A percentile compares a stretch with the other conserved stretches of the same genome.
Conservation (phyloP, 1,140 invertebrate genomes). For the Nasonia vitripennis region DNA sequence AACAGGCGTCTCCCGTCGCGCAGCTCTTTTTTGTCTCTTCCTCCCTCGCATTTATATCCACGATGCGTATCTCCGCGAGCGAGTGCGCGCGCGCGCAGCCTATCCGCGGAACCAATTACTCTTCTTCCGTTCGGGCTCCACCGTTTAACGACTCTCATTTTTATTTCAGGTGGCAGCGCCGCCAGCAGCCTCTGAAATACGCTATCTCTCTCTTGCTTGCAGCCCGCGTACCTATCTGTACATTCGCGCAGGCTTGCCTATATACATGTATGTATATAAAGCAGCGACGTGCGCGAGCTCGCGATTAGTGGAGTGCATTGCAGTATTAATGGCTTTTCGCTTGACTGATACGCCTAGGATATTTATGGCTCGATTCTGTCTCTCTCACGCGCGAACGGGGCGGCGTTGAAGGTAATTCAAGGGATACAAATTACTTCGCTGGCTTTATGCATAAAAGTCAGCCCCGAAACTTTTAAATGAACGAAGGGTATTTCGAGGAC, state of each 20-base stretch:
- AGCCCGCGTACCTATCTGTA: background rate
- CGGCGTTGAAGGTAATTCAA: conserved; percentile 35
- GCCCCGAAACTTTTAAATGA: conserved; percentile 18
- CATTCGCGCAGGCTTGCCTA: background rate
- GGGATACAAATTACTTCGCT: conserved; percentile 42
- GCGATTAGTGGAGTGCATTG: conserved; percentile 52
- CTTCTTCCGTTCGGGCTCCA: conserved; percentile 22
- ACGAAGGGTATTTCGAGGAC: background rate
- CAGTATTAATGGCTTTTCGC: conserved; percentile 51
- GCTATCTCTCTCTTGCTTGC: background rate
- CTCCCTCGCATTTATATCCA: conserved; percentile 22
- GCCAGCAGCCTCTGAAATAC: conserved; percentile 33
- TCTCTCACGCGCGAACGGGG: background rate
- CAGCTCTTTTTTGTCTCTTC: conserved; percentile 55
- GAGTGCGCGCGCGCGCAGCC: background rate
- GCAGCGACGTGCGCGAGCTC: conserved; percentile 28
- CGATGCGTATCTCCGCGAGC: conserved; percentile 16
- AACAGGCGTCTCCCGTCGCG: conserved; percentile 17
- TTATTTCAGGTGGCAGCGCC: conserved; percentile 40
- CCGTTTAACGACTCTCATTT: conserved; percentile 51
- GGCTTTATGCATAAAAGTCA: conserved; percentile 15
- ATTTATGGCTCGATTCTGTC: conserved; percentile 43
- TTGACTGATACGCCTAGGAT: conserved; percentile 48
- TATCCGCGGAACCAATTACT: conserved; percentile 46
- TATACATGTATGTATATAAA: conserved; percentile 22